A percentile compares a stretch with the other conserved stretches of the same genome.
phyloP scores from a whole-genome alignment of 2,113 vertebrate species.

The Dipodomys stephensi region DNA sequence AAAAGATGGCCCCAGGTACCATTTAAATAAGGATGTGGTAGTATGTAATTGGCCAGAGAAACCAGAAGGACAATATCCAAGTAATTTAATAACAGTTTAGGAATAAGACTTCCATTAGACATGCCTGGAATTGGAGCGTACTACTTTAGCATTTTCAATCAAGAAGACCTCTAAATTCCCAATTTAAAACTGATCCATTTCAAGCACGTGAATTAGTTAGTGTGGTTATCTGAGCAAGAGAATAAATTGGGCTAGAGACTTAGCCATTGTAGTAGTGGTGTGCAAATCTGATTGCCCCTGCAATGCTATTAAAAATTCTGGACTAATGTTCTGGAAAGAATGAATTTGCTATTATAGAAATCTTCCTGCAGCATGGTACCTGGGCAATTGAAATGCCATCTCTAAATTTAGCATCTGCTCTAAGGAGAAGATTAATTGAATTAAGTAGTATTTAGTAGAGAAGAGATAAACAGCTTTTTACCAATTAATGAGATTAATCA shows the following conservation, averaged over 20 bases:
- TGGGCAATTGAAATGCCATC: background rate
- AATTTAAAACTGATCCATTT: conserved; percentile 71
- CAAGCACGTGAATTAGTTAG: conserved; percentile 46
- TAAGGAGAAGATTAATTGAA: conserved; percentile 64
- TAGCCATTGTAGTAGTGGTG: conserved; percentile 62
- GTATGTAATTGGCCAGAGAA: conserved; percentile 39
- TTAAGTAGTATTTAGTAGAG: conserved; percentile 72
- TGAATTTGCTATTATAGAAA: conserved; percentile 68
- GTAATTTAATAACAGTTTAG: conserved; percentile 70
- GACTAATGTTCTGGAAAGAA: conserved; percentile 82
- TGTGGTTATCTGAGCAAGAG: conserved; percentile 52
- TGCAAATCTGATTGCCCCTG: conserved; percentile 65
- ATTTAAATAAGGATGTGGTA: conserved; percentile 59
- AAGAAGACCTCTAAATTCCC: conserved; percentile 68
- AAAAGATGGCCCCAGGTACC: conserved; percentile 2
- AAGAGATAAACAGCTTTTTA: conserved; percentile 64
- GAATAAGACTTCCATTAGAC: conserved; percentile 58
- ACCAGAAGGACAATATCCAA: conserved; percentile 46
- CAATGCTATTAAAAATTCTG: conserved; percentile 73
- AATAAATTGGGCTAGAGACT: conserved; percentile 68
- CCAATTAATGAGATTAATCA: conserved; percentile 69
- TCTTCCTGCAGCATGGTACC: conserved; percentile 54
- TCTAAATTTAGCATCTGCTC: conserved; percentile 47
- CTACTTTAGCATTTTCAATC: conserved; percentile 30
- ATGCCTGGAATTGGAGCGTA: conserved; percentile 52